These are phyloP conservation scores for Corythoichthys haematopterus DNA, from an alignment of 2,113 vertebrate genomes.

Conservation along the genomic window DNA sequence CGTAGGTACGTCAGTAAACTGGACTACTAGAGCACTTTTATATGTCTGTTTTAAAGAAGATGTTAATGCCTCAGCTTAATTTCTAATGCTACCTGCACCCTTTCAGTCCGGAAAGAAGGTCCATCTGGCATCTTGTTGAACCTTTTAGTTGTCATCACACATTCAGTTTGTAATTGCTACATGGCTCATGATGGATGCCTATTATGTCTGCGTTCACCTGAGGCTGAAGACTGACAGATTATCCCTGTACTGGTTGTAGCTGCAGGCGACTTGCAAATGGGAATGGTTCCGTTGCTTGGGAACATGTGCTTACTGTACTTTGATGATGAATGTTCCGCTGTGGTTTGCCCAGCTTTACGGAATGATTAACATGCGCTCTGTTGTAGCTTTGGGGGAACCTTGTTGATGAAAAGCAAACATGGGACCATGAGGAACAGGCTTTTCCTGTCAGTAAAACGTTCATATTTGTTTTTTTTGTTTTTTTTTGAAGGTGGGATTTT, in stretches of 20 bases:
- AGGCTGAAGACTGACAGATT: conserved; percentile 6
- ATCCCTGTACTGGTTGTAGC: conserved; percentile 6
- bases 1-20: too few relatives aligned
- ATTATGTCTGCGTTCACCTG: conserved; percentile 10
- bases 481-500: neutral
- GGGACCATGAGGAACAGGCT: neutral
- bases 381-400: conserved; percentile 3
- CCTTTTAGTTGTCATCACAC: conserved; percentile 4
- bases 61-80: neutral
- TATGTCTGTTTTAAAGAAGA: neutral
- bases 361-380: conserved; percentile 1
- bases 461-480: neutral
- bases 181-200: conserved; percentile 4
- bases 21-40: too few relatives aligned
- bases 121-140: conserved; percentile 6
- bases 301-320: conserved; percentile 9
- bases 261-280: conserved; percentile 2
- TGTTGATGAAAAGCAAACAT: conserved; percentile 7
- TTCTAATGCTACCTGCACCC: neutral
- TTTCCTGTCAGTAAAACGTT: neutral
- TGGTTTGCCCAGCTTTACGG: neutral
- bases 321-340: conserved; percentile 6
- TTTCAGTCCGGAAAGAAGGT: neutral
- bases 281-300: conserved; percentile 1
- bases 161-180: conserved; percentile 3